Base-by-base conservation (phyloP, 2,113 vertebrate species). In the Cephalopterus ornatus region DNA sequence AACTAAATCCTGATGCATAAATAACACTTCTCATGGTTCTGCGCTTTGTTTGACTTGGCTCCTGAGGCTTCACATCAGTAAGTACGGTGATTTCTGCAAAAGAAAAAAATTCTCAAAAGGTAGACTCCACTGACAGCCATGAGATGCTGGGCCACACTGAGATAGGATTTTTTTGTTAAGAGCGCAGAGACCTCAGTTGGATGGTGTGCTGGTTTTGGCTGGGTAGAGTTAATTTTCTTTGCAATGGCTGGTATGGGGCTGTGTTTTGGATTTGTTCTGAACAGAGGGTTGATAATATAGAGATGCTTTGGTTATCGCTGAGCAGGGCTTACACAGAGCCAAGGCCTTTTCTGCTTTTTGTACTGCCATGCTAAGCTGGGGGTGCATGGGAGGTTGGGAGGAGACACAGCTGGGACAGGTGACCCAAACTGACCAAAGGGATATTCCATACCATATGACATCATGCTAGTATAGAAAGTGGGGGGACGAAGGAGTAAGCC, bases 1-100 rank as follows among this genome's bases (percentile, higher is more conserved):
- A 88, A 74, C 50, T 73, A 76, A 93, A 94, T 73, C 62, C 67
- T 63, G 75, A 83, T 93, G 62, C 46, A 85, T 82, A 62, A 88
- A 74, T 39, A 92, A 27, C 15, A 42, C 62, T 59, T 71, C 42
- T 27, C 19, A 19, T 37, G 33, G 35, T 59, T 58, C 89, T 74
- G 46, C 2, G 2, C 21, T 92, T 89, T 65, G 37, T 84, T 80
- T 83, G 46, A 35, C 28, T 55, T 62, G 30, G 27, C 35, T 93
- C 11, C 30, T 24, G 37, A 71, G 65, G 52, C 55, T 93, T 90
- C 52, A 27, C 55, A 74, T 58, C 27, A 47, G 13, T 37, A 67
- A 75, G 6, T 37, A 14, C 19, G 13, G 49, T 42, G 81, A 67
- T 65, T 68, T 90, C 73, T 55, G 42, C 30, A 53, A 66, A 76